Percentiles rank a stretch among this genome's conserved stretches.
Evolutionary conservation across 2,113 vertebrate species (phyloP).

Genomic region (Myotis davidii): DNA sequence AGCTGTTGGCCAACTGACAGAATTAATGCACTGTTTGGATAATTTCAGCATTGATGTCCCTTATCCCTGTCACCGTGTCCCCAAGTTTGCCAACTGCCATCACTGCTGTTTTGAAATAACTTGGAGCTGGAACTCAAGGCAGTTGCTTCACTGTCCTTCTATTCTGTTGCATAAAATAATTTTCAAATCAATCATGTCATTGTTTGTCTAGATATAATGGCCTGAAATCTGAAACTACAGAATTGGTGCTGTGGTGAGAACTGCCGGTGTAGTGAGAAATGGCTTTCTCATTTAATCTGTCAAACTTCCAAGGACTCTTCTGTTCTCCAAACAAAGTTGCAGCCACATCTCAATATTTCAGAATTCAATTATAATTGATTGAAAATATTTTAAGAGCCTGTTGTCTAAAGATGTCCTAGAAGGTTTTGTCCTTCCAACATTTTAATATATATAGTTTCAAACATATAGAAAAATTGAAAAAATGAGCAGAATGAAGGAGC

Average conservation of each 20-base stretch:
- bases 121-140: neutral
- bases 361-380: conserved; percentile 31
- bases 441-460: neutral
- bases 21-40: neutral
- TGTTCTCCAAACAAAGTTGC: neutral
- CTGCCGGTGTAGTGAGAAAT: neutral
- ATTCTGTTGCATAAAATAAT: conserved; percentile 35
- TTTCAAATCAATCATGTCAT: conserved; percentile 32
- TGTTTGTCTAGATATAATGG: neutral
- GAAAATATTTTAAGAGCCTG: conserved; percentile 19
- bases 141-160: neutral
- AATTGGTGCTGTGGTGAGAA: neutral
- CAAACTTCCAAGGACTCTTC: neutral
- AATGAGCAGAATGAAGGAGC: neutral
- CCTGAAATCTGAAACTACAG: conserved; percentile 9
- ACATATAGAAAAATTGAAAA: neutral
- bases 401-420: neutral
- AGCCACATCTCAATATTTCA: conserved; percentile 25
- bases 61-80: neutral
- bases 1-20: neutral
- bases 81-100: neutral
- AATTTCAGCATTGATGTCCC: neutral
- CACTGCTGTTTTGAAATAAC: neutral
- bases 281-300: conserved; percentile 51
- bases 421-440: conserved; percentile 11